Base-by-base conservation (phyloP, 2,797 vertebrate genomes). In the Cryptoblepharus egeriae region DNA sequence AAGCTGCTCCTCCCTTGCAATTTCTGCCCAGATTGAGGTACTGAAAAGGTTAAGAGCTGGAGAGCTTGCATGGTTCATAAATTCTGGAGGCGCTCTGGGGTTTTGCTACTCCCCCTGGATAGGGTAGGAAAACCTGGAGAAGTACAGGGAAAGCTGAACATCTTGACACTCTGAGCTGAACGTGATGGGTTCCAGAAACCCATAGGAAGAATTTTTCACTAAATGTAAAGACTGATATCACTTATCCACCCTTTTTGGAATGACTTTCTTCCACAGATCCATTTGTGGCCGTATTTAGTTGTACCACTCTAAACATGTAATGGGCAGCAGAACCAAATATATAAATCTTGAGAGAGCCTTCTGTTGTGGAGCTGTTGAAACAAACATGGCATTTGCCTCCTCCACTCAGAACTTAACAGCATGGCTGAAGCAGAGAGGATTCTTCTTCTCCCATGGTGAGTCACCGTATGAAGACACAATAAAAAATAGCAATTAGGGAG, bases 251-350 rank as follows among this genome's bases (percentile, higher is more conserved):
- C 20, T 18, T 68, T 79, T 58, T 20, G 63, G 75, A 63, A 16
- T 64, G 55, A 49, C 55, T 64, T 57, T 65, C 11, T 20, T 45
- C 10, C 12, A n/a, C 68, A 72, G 67, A 72, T 26, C 28, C 77
- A 57, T 13, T 64, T 28, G 3, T 22, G 20, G 22, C 60, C 77
- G 67, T 28, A 73, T 55, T 52, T 3, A 52, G 32, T 26, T 63
- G 30, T 9, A 79, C 55, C 71, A 52, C 35, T 45, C 45, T 81
- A 7, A 5, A 79, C 37, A 13, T n/a, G 64, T 61, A 81, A 3
- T 61, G 22, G 39, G 80, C 72, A 72, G 67, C 30, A 37, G 45
- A 87, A 78, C 37, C 58, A 77, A 20, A 26, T 32, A 63, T 61
- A 4, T 60, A 45, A 71, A 67, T 11, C 52, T 42, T 30, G 37